Evolutionary conservation across 2,888 invertebrate species (phyloP).

Genomic region (Papilio protenor): DNA sequence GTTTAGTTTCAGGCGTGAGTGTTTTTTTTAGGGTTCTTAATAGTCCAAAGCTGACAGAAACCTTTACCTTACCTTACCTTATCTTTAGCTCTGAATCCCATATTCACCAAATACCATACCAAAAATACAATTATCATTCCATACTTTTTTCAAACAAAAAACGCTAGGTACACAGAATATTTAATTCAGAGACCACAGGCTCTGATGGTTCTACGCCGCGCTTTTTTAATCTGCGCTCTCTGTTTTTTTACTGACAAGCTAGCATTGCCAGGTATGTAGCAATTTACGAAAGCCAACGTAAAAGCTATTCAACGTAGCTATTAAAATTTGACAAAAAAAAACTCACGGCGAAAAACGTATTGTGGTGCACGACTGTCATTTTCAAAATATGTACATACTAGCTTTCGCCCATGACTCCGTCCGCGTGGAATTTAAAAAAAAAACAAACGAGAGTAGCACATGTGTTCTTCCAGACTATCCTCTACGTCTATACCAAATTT

Average conservation of each 20-base stretch:
- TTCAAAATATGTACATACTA: constrained; percentile 8
- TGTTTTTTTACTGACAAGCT: constrained; percentile 26
- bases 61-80: too few species aligned
- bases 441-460: too few species aligned
- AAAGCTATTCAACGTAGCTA: constrained; percentile 41
- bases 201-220: constrained; percentile 24
- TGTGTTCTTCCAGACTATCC: too few species aligned
- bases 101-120: not conserved
- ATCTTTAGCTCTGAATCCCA: too few species aligned
- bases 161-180: constrained; percentile 25
- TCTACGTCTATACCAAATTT: too few species aligned
- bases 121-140: not conserved
- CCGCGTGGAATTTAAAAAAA: not conserved
- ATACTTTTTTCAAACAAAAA: not conserved
- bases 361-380: constrained; percentile 21
- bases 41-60: too few species aligned
- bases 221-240: constrained; percentile 42
- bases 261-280: constrained; percentile 42
- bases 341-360: constrained; percentile 5
- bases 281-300: constrained; percentile 39
- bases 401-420: not conserved
- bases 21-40: too few species aligned
- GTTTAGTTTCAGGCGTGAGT: too few species aligned
- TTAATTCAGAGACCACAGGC: constrained; percentile 38
- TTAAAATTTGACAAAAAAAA: constrained; percentile 42